phyloP scores from a whole-genome alignment of 1,140 invertebrate genomes.

The Olivierus martensii region DNA sequence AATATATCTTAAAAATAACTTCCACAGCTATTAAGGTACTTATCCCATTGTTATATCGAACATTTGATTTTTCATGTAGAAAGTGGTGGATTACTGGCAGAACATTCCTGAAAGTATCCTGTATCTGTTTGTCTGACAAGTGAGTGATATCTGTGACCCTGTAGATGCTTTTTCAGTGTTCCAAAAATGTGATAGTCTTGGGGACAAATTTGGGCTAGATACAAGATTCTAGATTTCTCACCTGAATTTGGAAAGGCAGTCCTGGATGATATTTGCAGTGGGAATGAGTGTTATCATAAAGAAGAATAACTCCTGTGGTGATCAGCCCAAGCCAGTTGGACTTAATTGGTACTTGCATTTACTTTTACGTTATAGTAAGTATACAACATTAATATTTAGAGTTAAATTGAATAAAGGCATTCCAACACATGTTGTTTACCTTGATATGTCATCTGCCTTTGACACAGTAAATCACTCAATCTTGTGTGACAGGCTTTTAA shows the following conservation, averaged over 20 bases:
- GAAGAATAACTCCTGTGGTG: background rate
- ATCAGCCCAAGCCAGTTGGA: background rate
- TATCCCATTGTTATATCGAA: background rate
- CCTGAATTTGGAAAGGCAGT: background rate
- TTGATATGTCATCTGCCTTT: too few relatives aligned
- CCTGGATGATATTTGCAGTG: background rate
- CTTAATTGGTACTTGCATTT: too few relatives aligned
- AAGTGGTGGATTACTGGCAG: background rate
- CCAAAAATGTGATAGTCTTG: too few relatives aligned
- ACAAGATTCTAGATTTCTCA: background rate
- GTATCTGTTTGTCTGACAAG: background rate
- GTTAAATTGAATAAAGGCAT: too few relatives aligned
- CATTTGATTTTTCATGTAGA: background rate
- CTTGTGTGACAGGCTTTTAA: too few relatives aligned
- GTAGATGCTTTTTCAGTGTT: too few relatives aligned
- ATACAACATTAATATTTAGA: too few relatives aligned
- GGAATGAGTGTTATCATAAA: background rate
- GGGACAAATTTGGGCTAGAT: background rate
- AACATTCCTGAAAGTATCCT: background rate
- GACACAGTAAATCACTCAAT: too few relatives aligned
- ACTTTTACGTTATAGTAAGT: too few relatives aligned
- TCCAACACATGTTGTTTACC: too few relatives aligned
- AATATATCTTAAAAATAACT: background rate
- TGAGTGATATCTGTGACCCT: too few relatives aligned
- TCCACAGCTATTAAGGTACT: background rate